Evolutionary conservation across 2,797 vertebrate genomes (phyloP).

Genomic region (Petrocephalus sullivani): DNA sequence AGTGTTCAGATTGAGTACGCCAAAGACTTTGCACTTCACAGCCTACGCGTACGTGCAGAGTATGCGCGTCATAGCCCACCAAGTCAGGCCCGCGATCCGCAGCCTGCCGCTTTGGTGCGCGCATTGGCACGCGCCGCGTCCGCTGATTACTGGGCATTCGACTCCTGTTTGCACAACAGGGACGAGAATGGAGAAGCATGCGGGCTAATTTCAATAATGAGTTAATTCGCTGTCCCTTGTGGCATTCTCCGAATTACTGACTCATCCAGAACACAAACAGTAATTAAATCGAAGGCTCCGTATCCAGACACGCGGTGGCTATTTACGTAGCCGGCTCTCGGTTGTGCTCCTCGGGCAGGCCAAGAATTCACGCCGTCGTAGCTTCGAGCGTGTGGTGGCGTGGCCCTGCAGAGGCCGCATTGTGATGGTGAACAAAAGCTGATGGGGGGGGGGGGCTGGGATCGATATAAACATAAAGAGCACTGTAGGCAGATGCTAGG

Average conservation of each 20-base stretch:
- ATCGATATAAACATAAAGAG: background rate
- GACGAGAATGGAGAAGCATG: background rate
- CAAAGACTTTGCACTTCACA: background rate
- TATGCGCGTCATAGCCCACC: background rate
- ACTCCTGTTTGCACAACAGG: background rate
- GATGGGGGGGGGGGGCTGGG: background rate
- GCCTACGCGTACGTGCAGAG: background rate
- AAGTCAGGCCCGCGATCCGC: background rate
- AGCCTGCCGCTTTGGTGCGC: background rate
- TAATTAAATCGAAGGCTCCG: conserved; percentile 19
- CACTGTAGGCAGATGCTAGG: background rate
- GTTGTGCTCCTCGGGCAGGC: background rate
- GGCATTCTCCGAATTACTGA: conserved; percentile 17
- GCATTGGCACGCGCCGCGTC: background rate
- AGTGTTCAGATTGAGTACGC: background rate
- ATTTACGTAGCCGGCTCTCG: background rate
- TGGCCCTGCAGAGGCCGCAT: background rate
- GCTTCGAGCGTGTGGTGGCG: background rate
- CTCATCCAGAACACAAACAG: conserved; percentile 10
- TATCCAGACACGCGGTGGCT: background rate
- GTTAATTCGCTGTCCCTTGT: background rate
- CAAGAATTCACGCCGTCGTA: background rate
- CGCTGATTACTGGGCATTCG: background rate
- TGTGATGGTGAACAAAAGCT: background rate
- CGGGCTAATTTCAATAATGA: conserved; percentile 21